Percentiles rank a stretch among this genome's conserved stretches.
Evolutionary conservation across 2,888 invertebrate genomes (phyloP).

Genomic region (Agelastica alni): DNA sequence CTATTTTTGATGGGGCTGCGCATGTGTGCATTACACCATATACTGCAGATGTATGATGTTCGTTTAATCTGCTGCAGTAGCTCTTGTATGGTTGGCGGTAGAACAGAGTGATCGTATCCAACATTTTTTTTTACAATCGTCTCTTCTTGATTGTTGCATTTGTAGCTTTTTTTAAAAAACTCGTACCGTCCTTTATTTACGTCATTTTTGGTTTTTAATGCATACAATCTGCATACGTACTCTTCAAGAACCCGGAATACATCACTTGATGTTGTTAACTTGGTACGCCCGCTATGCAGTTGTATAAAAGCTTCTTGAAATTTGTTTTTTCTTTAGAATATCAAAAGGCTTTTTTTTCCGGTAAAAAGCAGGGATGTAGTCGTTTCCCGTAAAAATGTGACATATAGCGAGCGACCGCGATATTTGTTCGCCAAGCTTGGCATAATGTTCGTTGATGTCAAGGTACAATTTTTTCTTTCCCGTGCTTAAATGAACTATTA

Average conservation of each 20-base stretch:
- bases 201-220: conserved; percentile 31
- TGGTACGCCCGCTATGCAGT: background rate
- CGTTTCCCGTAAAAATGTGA: conserved; percentile 20
- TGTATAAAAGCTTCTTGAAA: conserved; percentile 9
- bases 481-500: conserved; percentile 19
- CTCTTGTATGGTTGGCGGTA: conserved; percentile 20
- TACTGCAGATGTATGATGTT: conserved; percentile 12
- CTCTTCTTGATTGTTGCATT: conserved; percentile 34
- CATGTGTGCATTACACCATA: conserved; percentile 28
- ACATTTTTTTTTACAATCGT: conserved; percentile 32
- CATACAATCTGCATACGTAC: background rate
- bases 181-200: conserved; percentile 39
- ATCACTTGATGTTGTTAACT: background rate
- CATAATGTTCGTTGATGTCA: conserved; percentile 9
- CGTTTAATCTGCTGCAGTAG: conserved; percentile 24
- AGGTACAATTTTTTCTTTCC: conserved; percentile 9
- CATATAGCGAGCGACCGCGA: conserved; percentile 11
- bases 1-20: conserved; percentile 8
- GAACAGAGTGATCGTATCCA: conserved; percentile 23
- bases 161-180: conserved; percentile 37
- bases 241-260: background rate
- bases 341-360: conserved; percentile 17
- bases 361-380: conserved; percentile 15
- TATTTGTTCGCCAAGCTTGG: conserved; percentile 13
- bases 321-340: conserved; percentile 18